Evolutionary conservation across 2,113 vertebrate genomes (phyloP), one percentile per base, ranked within the genome.

Genomic region (Oreocharis arfaki): DNA sequence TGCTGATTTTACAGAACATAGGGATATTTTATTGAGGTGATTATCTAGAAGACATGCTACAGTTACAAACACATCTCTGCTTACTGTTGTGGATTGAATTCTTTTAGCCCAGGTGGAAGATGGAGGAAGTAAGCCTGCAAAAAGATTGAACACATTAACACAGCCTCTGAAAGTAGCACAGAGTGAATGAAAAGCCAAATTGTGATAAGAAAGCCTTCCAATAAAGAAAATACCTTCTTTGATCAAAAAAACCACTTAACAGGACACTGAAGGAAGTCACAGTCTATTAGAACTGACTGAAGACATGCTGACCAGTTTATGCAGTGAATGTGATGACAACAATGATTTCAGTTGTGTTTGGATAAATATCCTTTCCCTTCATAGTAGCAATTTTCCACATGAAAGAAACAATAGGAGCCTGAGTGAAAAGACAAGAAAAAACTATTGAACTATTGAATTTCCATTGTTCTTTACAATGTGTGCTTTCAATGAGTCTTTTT

Each of bases 381-480:
- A 47, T 26, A 83, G 20, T 2, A 18, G 27, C 17, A 60, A 11
- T 68, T 89, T 92, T 80, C 39, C 35, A 60, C 73, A 63, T 44
- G 61, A 88, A 86, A 76, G 49, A 80, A 9, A 15, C 53, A 93
- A 76, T 30, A 73, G 53, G 26, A 64, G 23, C 10, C 20, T 55
- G 27, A 91, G 20, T 71, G 35, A 75, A 83, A 82, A 94, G 37
- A 52, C 37, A 78, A 68, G 35, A 57, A 79, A 93, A 76, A 55
- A 3, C 7, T n/a, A 71, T 27, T 68, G 39, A 92, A 65, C 27
- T 52, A 69, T 18, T 23, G 74, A 74, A 65, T 86, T 91, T 39
- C 23, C 26, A 24, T 84, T 92, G 24, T 50, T 89, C 30, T 91
- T 86, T 60, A 59, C 77, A 92, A 55, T 52, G 33, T 19, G 3